Percentiles rank a stretch among this genome's conserved stretches.
phyloP scores from a whole-genome alignment of 2,888 invertebrate species.

The Pristionchus japonicus region DNA sequence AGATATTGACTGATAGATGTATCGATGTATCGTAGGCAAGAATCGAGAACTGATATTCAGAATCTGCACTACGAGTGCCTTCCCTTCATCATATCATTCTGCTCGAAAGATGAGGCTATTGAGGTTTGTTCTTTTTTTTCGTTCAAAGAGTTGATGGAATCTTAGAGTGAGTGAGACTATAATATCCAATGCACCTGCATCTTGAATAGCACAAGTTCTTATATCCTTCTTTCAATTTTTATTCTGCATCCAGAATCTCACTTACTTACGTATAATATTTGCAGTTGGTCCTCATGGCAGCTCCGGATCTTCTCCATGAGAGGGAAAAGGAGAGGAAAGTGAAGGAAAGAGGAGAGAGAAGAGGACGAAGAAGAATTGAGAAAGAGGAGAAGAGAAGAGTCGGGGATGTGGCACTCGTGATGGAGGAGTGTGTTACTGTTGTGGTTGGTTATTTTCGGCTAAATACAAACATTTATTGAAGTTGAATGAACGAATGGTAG shows the following conservation, averaged over 20 bases:
- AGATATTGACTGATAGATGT: not conserved
- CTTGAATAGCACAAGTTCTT: no score
- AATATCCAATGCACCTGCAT: no score
- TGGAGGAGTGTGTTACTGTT: not conserved
- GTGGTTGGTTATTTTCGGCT: not conserved
- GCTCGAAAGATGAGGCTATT: not conserved
- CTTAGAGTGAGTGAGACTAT: no score
- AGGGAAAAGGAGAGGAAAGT: not conserved
- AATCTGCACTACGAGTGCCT: conserved; percentile 24
- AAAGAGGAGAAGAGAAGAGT: conserved; percentile 2
- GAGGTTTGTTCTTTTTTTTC: not conserved
- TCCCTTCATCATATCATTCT: conserved; percentile 10
- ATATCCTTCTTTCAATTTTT: no score
- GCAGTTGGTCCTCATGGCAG: not conserved
- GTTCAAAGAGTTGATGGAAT: no score
- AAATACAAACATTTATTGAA: not conserved
- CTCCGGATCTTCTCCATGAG: not conserved
- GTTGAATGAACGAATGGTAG: not conserved
- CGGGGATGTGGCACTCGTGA: conserved; percentile 1
- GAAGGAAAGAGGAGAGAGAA: not conserved
- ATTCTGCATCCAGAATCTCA: not conserved
- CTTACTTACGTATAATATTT: no score
- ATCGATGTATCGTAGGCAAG: not conserved
- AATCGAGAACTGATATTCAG: not conserved
- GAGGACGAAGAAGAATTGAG: not conserved